Base-by-base conservation (phyloP, 2,113 vertebrate species). In the Gymnogyps californianus region DNA sequence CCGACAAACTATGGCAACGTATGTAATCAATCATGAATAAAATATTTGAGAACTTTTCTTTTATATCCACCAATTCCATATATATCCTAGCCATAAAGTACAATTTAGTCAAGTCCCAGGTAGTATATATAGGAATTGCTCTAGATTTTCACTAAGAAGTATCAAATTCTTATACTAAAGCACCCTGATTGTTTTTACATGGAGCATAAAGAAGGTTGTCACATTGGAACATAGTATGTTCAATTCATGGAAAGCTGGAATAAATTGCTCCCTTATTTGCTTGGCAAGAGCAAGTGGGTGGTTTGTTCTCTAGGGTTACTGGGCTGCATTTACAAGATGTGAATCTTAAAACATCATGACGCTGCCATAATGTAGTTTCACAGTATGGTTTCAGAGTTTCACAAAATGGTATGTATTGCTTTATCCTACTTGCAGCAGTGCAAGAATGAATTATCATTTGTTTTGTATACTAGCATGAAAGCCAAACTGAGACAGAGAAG, bases 1-100 rank as follows among this genome's bases (percentile, higher is more conserved):
- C 74, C 98, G 99, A 77, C 98, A 97, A 67, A 87, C 94, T 47
- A 99, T 99, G 99, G 99, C 99, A 64, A 91, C 83, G 99, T 99
- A 98, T 96, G 99, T 98, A 66, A 94, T 17, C 24, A 0, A 16
- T 72, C 42, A 42, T 17, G 7, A 82, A 7, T 42, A 57, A 84
- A 91, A 29, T 29, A 51, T 78, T 28, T 34, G 52, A 91, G 13
- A 96, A 77, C 19, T 83, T 36, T 44, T 72, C 28, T 58, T 88
- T 59, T 78, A 16, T 71, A 46, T 47, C 28, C 40, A 71, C 49
- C 15, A 87, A 70, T 52, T 89, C 74, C 28, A 19, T 13, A 11
- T 28, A 49, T 10, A 69, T 52, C 18, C 74, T 66, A 65, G 7
- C 13, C n/a, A 66, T 34, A 46, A 89, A 83, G 34, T 47, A 62